Evolutionary conservation across 1,140 invertebrate genomes (phyloP).

Genomic region (Lordiphosa stackelbergi): DNA sequence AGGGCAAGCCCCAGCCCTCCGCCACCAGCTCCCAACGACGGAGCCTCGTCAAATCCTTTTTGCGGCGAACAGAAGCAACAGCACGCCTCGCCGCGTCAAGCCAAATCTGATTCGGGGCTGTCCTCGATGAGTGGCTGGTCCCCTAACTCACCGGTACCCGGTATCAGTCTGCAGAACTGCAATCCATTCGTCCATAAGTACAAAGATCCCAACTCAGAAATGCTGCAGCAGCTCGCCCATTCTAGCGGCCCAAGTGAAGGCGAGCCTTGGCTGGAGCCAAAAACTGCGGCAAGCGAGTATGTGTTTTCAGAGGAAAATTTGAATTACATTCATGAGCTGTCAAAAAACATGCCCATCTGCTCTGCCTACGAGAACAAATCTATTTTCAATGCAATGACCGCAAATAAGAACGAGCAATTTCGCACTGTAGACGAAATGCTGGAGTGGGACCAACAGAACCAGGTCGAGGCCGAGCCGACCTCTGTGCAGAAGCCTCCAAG

Average conservation of each 20-base stretch:
- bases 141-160: slow-evolving; percentile 81
- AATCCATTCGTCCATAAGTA: slow-evolving; percentile 29
- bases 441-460: slow-evolving; percentile 39
- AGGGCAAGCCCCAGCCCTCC: slow-evolving; percentile 87
- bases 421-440: slow-evolving; percentile 54
- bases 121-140: slow-evolving; percentile 92
- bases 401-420: slow-evolving; percentile 9
- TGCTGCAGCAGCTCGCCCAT: neutral
- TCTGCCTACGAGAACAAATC: slow-evolving; percentile 75
- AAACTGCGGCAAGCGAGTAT: slow-evolving; percentile 24
- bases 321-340: slow-evolving; percentile 73
- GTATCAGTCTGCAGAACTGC: slow-evolving; percentile 6
- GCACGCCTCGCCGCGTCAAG: slow-evolving; percentile 81
- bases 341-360: slow-evolving; percentile 75
- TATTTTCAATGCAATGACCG: slow-evolving; percentile 49
- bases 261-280: slow-evolving; percentile 1
- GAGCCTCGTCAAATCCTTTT: slow-evolving; percentile 32
- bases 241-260: neutral
- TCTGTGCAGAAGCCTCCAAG: neutral
- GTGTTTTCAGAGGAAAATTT: slow-evolving; percentile 67
- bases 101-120: slow-evolving; percentile 87
- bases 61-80: slow-evolving; percentile 17
- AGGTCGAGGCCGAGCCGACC: neutral
- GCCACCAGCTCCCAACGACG: slow-evolving; percentile 84
- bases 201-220: slow-evolving; percentile 19